Conservation (phyloP, 1,140 invertebrate species). For the Pogonognathellus flavescens region DNA sequence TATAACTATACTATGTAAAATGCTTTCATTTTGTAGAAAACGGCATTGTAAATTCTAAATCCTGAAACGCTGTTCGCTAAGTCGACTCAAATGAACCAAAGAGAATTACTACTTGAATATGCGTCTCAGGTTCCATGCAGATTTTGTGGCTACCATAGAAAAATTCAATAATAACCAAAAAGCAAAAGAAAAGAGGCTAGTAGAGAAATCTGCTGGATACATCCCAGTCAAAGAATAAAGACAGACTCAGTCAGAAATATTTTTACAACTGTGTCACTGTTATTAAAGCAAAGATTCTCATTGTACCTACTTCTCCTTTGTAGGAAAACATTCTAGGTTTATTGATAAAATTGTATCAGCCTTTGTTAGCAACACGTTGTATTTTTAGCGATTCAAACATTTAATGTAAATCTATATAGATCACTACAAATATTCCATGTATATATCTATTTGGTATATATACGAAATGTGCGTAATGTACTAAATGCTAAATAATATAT, state of each 20-base stretch:
- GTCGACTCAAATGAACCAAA: conserved; percentile 44
- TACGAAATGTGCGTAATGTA: too few species aligned
- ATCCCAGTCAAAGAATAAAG: background rate
- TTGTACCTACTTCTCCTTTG: too few species aligned
- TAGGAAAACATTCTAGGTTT: too few species aligned
- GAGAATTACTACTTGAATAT: conserved; percentile 45
- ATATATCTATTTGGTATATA: too few species aligned
- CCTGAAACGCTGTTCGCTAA: background rate
- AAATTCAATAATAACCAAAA: conserved; percentile 29
- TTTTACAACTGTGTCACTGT: background rate
- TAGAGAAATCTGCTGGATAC: background rate
- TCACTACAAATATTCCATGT: too few species aligned
- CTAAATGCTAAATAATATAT: too few species aligned
- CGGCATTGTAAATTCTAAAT: background rate
- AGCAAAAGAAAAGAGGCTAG: background rate
- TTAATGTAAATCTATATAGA: too few species aligned
- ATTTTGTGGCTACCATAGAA: conserved; percentile 29
- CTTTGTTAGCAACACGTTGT: too few species aligned
- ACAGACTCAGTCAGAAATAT: background rate
- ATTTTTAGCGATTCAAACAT: too few species aligned
- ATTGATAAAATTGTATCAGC: too few species aligned
- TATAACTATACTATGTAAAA: background rate
- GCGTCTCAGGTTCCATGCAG: conserved; percentile 43
- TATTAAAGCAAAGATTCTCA: too few species aligned
- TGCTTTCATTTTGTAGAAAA: too few species aligned